Evolutionary conservation across 1,140 invertebrate genomes (phyloP).

Genomic region (Drosophila funebris): DNA sequence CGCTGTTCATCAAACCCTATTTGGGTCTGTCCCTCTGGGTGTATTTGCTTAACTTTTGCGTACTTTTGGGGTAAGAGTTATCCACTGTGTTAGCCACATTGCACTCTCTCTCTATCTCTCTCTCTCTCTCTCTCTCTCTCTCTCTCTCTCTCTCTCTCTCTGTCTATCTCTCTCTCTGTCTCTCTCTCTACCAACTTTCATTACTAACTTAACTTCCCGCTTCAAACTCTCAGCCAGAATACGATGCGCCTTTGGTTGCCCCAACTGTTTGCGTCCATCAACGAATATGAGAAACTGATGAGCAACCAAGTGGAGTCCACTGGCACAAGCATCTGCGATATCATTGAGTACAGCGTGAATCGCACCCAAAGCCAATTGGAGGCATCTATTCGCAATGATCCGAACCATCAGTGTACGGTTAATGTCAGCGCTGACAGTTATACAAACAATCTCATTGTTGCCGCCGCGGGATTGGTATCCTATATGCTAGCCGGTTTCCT

Average conservation of each 20-base stretch:
- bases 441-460: conserved; percentile 85
- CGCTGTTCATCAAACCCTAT: conserved; percentile 67
- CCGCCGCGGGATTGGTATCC: conserved; percentile 84
- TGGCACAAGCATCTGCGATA: conserved; percentile 57
- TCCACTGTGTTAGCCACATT: too few relatives aligned
- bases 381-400: conserved; percentile 11
- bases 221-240: conserved; percentile 50
- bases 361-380: conserved; percentile 43
- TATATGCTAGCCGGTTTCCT: conserved; percentile 84
- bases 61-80: conserved; percentile 59
- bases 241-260: conserved; percentile 85
- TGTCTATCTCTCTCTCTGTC: background rate
- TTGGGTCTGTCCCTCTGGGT: conserved; percentile 63
- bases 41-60: conserved; percentile 73
- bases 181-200: background rate
- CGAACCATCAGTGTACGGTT: conserved; percentile 42
- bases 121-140: background rate
- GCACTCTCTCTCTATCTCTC: background rate
- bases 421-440: conserved; percentile 83
- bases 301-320: background rate
- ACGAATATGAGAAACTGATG: conserved; percentile 61
- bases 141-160: background rate
- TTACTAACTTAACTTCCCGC: background rate
- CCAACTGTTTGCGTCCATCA: conserved; percentile 85
- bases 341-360: conserved; percentile 67